These are phyloP conservation scores for Sthenelais limicola DNA, from an alignment of 2,888 invertebrate genomes.

Conservation along the genomic window DNA sequence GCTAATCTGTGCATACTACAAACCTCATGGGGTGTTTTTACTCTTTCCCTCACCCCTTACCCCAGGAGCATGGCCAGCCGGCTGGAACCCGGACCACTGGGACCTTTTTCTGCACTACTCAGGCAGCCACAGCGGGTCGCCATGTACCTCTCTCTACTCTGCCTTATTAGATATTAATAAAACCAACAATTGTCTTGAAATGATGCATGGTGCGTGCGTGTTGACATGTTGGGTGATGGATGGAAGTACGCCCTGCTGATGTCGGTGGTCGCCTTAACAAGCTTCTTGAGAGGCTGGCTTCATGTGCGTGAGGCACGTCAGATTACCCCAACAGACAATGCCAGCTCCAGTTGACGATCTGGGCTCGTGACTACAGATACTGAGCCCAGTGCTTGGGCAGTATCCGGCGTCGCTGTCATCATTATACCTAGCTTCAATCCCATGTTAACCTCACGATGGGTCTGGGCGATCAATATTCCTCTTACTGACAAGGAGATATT, in stretches of 20 bases:
- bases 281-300: constrained; percentile 12
- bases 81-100: background rate
- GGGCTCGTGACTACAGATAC: background rate
- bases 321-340: constrained; percentile 29
- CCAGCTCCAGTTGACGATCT: constrained; percentile 20
- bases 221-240: constrained; percentile 23
- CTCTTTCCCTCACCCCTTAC: too few relatives aligned
- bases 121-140: background rate
- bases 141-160: background rate
- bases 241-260: constrained; percentile 8
- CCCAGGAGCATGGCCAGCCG: too few relatives aligned
- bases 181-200: constrained; percentile 34
- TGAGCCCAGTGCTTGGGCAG: constrained; percentile 11
- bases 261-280: constrained; percentile 14
- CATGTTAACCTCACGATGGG: constrained; percentile 18
- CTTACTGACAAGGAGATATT: constrained; percentile 21
- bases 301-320: constrained; percentile 14
- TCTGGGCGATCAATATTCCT: constrained; percentile 31
- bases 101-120: background rate
- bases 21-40: too few relatives aligned
- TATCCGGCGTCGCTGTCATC: constrained; percentile 27
- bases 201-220: constrained; percentile 2
- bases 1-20: too few relatives aligned
- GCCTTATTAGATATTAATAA: constrained; percentile 36
- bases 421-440: constrained; percentile 27